Percentiles rank a stretch among this genome's conserved stretches.
phyloP scores from a whole-genome alignment of 2,888 invertebrate species.

The Rhagonycha fulva region DNA sequence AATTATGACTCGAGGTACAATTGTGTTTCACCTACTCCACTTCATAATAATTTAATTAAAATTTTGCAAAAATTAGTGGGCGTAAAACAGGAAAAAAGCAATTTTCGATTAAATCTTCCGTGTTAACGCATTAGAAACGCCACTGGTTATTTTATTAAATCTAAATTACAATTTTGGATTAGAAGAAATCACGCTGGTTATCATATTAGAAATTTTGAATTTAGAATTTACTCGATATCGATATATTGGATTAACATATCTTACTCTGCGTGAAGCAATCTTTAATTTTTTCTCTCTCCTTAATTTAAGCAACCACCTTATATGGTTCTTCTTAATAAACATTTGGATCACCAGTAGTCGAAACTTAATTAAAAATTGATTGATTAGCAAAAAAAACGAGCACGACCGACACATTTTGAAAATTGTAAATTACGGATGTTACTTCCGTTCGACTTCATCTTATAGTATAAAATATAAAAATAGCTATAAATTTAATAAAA shows the following conservation, averaged over 20 bases:
- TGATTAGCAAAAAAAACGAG: neutral
- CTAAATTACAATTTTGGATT: slow-evolving; percentile 26
- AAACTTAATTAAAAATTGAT: slow-evolving; percentile 2
- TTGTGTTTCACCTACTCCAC: neutral
- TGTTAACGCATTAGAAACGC: neutral
- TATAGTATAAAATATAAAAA: neutral
- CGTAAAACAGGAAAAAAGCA: neutral
- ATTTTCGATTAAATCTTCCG: neutral
- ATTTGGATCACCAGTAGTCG: neutral
- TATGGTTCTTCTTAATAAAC: neutral
- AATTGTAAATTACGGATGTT: neutral
- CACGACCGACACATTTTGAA: neutral
- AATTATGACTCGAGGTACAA: slow-evolving; percentile 6
- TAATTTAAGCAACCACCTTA: neutral
- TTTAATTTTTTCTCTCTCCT: slow-evolving; percentile 14
- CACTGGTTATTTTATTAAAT: slow-evolving; percentile 19
- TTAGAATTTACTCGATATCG: slow-evolving; percentile 10
- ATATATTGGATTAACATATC: slow-evolving; percentile 24
- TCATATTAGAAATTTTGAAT: slow-evolving; percentile 14
- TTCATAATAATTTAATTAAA: neutral
- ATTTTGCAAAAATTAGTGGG: neutral
- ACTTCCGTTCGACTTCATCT: neutral
- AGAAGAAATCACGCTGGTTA: slow-evolving; percentile 21
- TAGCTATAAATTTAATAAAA: slow-evolving; percentile 22
- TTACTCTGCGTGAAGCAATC: slow-evolving; percentile 17